These are phyloP conservation scores for Diarsia dahlii DNA, from an alignment of 2,888 invertebrate genomes.

Conservation along the genomic window DNA sequence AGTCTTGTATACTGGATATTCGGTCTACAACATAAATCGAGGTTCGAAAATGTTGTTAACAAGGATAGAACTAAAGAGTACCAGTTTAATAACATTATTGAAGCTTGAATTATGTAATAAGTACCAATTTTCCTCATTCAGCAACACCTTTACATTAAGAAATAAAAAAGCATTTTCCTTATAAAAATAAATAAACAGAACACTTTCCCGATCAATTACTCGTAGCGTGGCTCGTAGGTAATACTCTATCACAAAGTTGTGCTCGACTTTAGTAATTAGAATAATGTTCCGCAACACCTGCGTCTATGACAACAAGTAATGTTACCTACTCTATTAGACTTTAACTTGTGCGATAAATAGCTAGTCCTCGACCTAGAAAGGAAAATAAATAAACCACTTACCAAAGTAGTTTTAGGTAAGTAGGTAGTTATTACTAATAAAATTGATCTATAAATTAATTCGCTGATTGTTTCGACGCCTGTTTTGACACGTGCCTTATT, in stretches of 20 bases:
- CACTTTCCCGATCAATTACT: conserved; percentile 5
- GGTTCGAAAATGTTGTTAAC: conserved; percentile 20
- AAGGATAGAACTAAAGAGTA: not conserved
- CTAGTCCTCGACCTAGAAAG: conserved; percentile 32
- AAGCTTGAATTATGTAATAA: too few relatives aligned
- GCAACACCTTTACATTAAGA: not conserved
- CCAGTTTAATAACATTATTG: conserved; percentile 17
- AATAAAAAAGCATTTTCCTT: not conserved
- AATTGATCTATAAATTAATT: not conserved
- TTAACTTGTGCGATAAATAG: conserved; percentile 38
- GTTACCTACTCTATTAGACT: conserved; percentile 50
- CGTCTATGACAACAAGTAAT: conserved; percentile 50
- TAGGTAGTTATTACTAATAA: not conserved
- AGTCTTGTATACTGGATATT: conserved; percentile 42
- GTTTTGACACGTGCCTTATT: not conserved
- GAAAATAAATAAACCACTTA: not conserved
- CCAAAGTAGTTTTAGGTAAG: not conserved
- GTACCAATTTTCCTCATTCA: not conserved
- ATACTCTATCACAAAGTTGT: conserved; percentile 47
- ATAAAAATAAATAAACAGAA: conserved; percentile 20
- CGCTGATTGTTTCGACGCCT: not conserved
- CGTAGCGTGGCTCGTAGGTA: not conserved
- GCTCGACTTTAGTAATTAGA: conserved; percentile 49
- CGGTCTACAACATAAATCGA: conserved; percentile 19
- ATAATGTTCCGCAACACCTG: conserved; percentile 51